A percentile compares a stretch with the other conserved stretches of the same genome.
These are phyloP conservation scores for Varanus salvator DNA, from an alignment of 2,113 vertebrate species.

Conservation along the genomic window DNA sequence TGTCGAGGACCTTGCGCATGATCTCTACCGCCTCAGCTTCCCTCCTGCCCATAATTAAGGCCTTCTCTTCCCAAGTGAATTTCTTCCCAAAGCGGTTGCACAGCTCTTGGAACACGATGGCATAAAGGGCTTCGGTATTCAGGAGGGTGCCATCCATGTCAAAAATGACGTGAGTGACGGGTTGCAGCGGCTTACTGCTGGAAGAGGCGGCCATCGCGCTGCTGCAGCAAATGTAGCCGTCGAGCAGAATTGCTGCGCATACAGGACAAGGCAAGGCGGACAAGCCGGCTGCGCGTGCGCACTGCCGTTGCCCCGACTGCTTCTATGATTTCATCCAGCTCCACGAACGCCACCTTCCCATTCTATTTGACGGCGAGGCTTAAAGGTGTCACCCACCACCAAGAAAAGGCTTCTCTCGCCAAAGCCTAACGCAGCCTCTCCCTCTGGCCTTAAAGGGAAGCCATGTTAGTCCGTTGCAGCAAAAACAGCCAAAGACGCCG, in stretches of 20 bases:
- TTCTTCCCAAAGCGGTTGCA: slow-evolving; percentile 84
- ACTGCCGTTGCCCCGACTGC: background rate
- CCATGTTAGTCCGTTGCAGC: no score
- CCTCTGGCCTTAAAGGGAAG: no score
- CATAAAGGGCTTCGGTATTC: slow-evolving; percentile 91
- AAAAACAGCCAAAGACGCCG: no score
- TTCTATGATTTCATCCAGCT: background rate
- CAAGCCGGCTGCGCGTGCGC: background rate
- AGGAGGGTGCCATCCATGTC: slow-evolving; percentile 94
- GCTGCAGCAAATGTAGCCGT: background rate
- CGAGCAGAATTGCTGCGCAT: background rate
- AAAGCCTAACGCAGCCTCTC: no score
- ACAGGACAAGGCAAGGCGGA: no score
- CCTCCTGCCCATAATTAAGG: slow-evolving; percentile 86
- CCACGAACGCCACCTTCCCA: no score
- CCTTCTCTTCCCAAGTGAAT: slow-evolving; percentile 89
- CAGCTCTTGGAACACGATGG: slow-evolving; percentile 82
- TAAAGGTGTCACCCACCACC: background rate
- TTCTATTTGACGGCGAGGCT: background rate
- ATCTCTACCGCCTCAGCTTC: slow-evolving; percentile 78
- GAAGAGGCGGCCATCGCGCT: slow-evolving; percentile 49
- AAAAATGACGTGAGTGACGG: slow-evolving; percentile 88
- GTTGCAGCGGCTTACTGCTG: slow-evolving; percentile 47
- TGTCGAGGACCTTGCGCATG: slow-evolving; percentile 80
- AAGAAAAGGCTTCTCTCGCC: background rate